Conservation (phyloP, 2,888 invertebrate species). For the Spialia ferax region DNA sequence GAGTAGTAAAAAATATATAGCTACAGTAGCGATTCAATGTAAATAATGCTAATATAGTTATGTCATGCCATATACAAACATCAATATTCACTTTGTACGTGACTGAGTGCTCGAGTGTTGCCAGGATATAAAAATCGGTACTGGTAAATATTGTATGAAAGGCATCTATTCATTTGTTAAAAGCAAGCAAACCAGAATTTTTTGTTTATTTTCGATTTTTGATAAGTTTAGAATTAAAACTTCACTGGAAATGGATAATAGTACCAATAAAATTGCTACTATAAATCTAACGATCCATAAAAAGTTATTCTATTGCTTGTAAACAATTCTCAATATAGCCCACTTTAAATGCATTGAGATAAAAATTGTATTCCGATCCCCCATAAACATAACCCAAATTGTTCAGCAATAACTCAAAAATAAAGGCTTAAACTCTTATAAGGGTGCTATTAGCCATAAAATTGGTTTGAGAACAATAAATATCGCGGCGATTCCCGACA, state of each 20-base stretch:
- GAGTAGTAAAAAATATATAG: neutral
- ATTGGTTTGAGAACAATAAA: conserved; percentile 57
- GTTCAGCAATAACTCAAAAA: conserved; percentile 24
- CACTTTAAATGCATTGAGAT: neutral
- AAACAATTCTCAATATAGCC: neutral
- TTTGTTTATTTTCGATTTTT: neutral
- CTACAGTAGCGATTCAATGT: neutral
- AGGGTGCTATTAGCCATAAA: conserved; percentile 54
- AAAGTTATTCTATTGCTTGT: neutral
- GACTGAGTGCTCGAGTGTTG: conserved; percentile 6
- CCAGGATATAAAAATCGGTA: neutral
- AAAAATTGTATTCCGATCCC: neutral
- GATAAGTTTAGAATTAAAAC: no score
- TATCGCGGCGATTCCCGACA: conserved; percentile 58
- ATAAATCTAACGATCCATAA: no score
- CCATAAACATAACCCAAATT: conserved; percentile 9
- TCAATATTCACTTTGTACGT: conserved; percentile 5
- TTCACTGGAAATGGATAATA: no score
- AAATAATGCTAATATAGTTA: conserved; percentile 1
- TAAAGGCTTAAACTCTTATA: conserved; percentile 43
- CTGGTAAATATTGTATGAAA: neutral
- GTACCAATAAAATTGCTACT: no score
- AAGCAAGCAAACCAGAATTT: neutral
- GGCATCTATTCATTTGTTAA: neutral
- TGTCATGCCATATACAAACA: neutral